Base-by-base conservation (phyloP, 2,888 invertebrate species). In the Tiliacea citrago region DNA sequence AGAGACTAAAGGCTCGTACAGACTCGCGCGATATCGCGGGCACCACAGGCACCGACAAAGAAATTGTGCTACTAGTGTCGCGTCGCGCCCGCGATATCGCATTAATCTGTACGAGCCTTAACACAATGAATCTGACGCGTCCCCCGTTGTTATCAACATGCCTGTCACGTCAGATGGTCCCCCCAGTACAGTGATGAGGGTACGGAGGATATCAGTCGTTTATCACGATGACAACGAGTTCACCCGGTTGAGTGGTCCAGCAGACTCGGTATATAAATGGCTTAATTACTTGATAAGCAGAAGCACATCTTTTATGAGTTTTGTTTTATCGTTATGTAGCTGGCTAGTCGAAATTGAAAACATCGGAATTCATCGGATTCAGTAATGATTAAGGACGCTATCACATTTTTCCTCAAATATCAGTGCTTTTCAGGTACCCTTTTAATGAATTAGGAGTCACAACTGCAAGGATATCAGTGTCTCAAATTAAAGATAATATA, bases 161-260 rank as follows among this genome's bases (percentile, higher is more conserved):
- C 53, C 61, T 69, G 42, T 77, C 55, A 57, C 16, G 42, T 71
- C 55, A 61, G 49, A 71, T 69, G n/a, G 51, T 24, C n/a, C 12
- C 13, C n/a, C 12, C 13, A 18, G 51, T 18, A 58, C 13, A 51
- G 35, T 72, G 66, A 79, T 51, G 45, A 51, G 79, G 77, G 61
- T 79, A 29, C n/a, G 3, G 47, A 58, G 16, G 49, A 60, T 45
- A 42, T 51, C 66, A 67, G 57, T 78, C 51, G 69, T 58, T 65
- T 71, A 57, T 77, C 47, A 55, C 63, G 65, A 78, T 9, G 51
- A 69, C 45, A 51, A 18, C 29, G 77, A 77, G 69, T 77, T 63
- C 45, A 77, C 24, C n/a, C 55, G 55, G 78, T 61, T 77, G 35
- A 53, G 60, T 39, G 21, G 24, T 24, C 21, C 18, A 53, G 42